Evolutionary conservation across 2,797 vertebrate genomes (phyloP), one percentile per base, ranked within the genome.

Genomic region (Ptychadena robeensis): DNA sequence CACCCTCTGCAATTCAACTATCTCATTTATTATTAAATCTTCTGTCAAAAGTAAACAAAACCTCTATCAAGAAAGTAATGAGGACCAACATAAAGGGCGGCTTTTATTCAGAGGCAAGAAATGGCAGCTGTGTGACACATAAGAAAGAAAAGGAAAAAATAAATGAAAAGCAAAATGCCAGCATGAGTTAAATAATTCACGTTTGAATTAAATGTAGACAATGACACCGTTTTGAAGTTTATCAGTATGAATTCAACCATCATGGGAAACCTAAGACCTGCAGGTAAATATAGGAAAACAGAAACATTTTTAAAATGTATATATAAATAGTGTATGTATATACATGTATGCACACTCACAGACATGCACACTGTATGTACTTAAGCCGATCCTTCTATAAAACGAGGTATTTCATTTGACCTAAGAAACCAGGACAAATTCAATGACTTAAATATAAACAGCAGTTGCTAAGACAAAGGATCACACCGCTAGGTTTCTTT

Each of bases 1-100:
- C 9, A 53, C 73, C 18, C 40, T 30, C 57, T 44, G 53, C 65
- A 38, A 28, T 61, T 48, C 65, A 76, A 70, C 59, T 57, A 69
- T 70, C 30, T 76, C 73, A 64, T 82, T n/a, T 18, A 82, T 82
- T 76, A 82, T 82, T 82, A 67, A 81, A 57, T 30, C 22, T n/a
- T 25, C 70, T 57, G 37, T 81, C 63, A 81, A 74, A 81, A 74
- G 80, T 74, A 74, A 81, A 74, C 80, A 81, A 73, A 81, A 68
- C n/a, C 32, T 74, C 31, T 18, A n/a, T 44, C 7, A 53, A n/a
- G 70, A 73, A 73, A 31, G 31, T 32, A 61, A 63, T 32, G 35
- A 35, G 9, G 57, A 32, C 32, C 7, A 3, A 25, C 10, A 73
- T 32, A 35, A 57, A 38, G 31, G 71, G 32, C 14, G 27, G 71